These are phyloP conservation scores for Nymphalis c-album DNA, from an alignment of 2,888 invertebrate genomes.

Conservation along the genomic window DNA sequence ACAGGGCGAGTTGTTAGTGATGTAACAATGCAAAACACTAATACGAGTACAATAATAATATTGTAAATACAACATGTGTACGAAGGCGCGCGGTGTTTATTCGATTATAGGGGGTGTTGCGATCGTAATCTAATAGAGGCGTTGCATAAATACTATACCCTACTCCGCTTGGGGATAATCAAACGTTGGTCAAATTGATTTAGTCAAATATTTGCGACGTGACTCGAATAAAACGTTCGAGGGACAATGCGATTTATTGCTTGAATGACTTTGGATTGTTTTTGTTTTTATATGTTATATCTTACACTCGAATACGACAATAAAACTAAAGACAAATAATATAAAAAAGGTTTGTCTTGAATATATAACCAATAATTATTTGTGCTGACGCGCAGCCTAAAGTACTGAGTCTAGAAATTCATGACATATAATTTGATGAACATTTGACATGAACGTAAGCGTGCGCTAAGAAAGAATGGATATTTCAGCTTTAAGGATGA, in stretches of 20 bases:
- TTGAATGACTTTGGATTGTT: slow-evolving; percentile 5
- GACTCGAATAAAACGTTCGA: slow-evolving; percentile 42
- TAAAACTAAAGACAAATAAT: too few relatives aligned
- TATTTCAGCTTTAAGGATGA: too few relatives aligned
- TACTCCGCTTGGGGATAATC: slow-evolving; percentile 46
- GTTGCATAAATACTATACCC: slow-evolving; percentile 63
- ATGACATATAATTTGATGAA: too few relatives aligned
- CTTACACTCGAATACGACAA: too few relatives aligned
- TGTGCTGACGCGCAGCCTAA: too few relatives aligned
- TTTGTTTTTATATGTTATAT: not conserved
- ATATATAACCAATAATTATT: too few relatives aligned
- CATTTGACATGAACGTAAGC: too few relatives aligned
- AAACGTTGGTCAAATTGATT: slow-evolving; percentile 47
- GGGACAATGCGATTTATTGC: slow-evolving; percentile 2
- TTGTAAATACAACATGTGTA: slow-evolving; percentile 34
- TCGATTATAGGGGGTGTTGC: slow-evolving; percentile 41
- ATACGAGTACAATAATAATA: slow-evolving; percentile 11
- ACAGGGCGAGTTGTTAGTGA: not conserved
- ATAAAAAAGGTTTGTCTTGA: too few relatives aligned
- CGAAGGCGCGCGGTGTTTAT: slow-evolving; percentile 13
- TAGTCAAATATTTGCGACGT: slow-evolving; percentile 48
- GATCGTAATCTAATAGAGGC: slow-evolving; percentile 62
- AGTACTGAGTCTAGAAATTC: too few relatives aligned
- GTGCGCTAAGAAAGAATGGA: too few relatives aligned
- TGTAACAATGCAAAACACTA: slow-evolving; percentile 20